phyloP scores from a whole-genome alignment of 2,888 invertebrate genomes.

The Lysandra coridon region DNA sequence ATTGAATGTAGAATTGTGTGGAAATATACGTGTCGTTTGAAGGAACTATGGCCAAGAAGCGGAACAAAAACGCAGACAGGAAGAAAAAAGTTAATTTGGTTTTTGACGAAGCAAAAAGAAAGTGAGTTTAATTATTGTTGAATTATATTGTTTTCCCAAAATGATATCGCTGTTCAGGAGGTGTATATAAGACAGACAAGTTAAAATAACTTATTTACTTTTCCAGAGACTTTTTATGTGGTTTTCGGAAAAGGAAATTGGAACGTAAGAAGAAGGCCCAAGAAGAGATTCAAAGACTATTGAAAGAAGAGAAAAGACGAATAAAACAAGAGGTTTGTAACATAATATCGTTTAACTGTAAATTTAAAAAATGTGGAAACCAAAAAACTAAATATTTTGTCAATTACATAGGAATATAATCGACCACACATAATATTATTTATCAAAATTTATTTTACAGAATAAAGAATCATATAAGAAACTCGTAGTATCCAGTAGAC shows the following conservation, averaged over 20 bases:
- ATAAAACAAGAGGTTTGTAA: constrained; percentile 84
- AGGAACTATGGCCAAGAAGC: constrained; percentile 61
- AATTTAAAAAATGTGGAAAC: neutral
- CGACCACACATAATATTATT: neutral
- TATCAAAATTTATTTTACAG: constrained; percentile 50
- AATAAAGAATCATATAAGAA: constrained; percentile 87
- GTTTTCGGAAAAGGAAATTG: constrained; percentile 90
- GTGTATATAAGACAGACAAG: neutral
- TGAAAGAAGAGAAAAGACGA: constrained; percentile 88
- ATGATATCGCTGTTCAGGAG: neutral
- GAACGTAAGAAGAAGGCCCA: constrained; percentile 88
- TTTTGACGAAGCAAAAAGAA: constrained; percentile 70
- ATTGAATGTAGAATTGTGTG: neutral
- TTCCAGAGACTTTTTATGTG: constrained; percentile 88
- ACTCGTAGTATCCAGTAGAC: constrained; percentile 85
- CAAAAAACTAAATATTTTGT: neutral
- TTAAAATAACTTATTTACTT: constrained; percentile 26
- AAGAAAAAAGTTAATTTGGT: constrained; percentile 67
- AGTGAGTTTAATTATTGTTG: constrained; percentile 49
- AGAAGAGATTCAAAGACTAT: constrained; percentile 84
- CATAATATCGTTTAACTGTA: neutral
- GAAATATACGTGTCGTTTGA: neutral
- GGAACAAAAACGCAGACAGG: constrained; percentile 57
- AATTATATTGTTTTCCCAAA: neutral
- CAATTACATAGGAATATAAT: neutral